Evolutionary conservation across 2,113 vertebrate species (phyloP).

Genomic region (Machaerirhynchus nigripectus): DNA sequence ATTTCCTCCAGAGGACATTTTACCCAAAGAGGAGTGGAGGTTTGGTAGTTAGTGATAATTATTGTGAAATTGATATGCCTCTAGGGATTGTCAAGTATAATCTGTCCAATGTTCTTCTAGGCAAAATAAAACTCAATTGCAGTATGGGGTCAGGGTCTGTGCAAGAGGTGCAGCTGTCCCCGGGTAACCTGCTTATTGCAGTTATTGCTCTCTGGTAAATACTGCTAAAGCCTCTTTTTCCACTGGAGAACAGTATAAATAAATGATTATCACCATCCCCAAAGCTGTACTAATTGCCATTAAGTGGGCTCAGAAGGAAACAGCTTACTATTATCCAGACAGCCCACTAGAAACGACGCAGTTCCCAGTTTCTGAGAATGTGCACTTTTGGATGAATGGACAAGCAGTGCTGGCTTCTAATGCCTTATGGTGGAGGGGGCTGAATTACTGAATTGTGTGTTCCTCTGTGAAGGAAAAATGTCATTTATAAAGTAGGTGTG

Average conservation of each 20-base stretch:
- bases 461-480: slow-evolving; percentile 47
- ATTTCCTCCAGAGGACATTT: not conserved
- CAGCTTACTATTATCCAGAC: slow-evolving; percentile 1
- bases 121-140: not conserved
- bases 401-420: slow-evolving; percentile 26
- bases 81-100: not conserved
- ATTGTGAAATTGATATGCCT: not conserved
- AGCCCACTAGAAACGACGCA: not conserved
- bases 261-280: not conserved
- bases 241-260: not conserved
- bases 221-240: not conserved
- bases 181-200: not conserved
- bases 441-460: slow-evolving; percentile 60
- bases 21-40: not conserved
- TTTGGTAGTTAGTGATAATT: not conserved
- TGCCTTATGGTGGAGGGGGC: not conserved
- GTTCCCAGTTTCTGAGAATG: slow-evolving; percentile 21
- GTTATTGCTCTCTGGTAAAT: not conserved
- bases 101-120: not conserved
- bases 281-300: not conserved
- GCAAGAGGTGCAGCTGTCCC: not conserved
- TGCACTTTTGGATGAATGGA: slow-evolving; percentile 65
- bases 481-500: slow-evolving; percentile 62
- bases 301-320: slow-evolving; percentile 13
- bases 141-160: not conserved